These are phyloP conservation scores for Myotis yumanensis DNA, from an alignment of 2,113 vertebrate species.

Conservation along the genomic window DNA sequence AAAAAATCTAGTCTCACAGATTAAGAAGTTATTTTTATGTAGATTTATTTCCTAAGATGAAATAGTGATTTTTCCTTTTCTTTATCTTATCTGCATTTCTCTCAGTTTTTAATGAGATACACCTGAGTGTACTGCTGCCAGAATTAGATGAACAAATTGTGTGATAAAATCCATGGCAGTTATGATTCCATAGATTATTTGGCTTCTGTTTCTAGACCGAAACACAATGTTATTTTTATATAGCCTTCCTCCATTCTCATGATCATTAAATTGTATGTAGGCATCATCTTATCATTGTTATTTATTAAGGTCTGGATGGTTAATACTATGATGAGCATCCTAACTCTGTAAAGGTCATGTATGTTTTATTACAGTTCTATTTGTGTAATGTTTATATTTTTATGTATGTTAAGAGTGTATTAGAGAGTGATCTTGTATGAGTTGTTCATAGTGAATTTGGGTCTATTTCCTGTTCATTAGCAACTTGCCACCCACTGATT, in stretches of 20 bases:
- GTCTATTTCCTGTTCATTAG: too few relatives aligned
- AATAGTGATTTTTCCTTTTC: not conserved
- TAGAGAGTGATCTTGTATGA: not conserved
- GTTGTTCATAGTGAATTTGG: not conserved
- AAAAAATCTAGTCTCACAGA: not conserved
- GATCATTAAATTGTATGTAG: not conserved
- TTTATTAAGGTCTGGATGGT: not conserved
- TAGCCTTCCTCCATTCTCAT: not conserved
- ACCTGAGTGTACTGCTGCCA: not conserved
- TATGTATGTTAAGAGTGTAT: not conserved
- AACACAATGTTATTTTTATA: not conserved
- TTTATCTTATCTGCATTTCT: not conserved
- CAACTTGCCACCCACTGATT: too few relatives aligned
- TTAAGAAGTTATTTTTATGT: constrained; percentile 18
- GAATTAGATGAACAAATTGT: not conserved
- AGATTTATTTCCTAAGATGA: not conserved
- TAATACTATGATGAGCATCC: not conserved
- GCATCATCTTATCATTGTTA: not conserved
- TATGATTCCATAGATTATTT: not conserved
- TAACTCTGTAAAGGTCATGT: not conserved
- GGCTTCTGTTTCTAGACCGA: not conserved
- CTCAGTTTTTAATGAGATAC: not conserved
- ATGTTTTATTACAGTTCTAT: constrained; percentile 21
- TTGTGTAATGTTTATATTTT: not conserved
- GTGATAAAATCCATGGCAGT: not conserved